Percentiles rank a stretch among this genome's conserved stretches.
These are phyloP conservation scores for Lagorchestes hirsutus DNA, from an alignment of 2,797 vertebrate species.

Conservation along the genomic window DNA sequence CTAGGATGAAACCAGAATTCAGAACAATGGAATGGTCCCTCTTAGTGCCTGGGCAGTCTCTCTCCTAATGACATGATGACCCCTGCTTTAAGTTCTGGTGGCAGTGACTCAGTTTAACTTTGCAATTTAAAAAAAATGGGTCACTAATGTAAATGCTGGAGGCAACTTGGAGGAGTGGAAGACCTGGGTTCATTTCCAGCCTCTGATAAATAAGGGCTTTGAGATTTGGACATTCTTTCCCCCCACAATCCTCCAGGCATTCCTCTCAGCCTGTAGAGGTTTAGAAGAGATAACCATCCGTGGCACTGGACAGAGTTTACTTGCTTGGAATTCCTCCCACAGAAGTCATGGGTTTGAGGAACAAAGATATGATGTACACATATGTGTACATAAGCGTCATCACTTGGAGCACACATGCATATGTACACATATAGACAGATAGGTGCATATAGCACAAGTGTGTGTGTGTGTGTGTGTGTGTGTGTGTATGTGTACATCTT, in stretches of 20 bases:
- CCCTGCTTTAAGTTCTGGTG: background rate
- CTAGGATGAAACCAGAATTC: slow-evolving; percentile 50
- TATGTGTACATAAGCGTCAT: no score
- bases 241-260: background rate
- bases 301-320: background rate
- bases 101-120: slow-evolving; percentile 25
- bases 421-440: no score
- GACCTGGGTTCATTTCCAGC: no score
- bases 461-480: background rate
- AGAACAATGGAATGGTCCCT: background rate
- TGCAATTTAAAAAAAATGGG: slow-evolving; percentile 14
- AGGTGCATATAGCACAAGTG: no score
- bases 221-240: background rate
- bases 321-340: background rate
- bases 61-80: slow-evolving; percentile 45
- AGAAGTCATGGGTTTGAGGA: background rate
- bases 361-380: background rate
- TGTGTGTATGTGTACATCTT: no score
- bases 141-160: background rate
- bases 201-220: background rate
- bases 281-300: background rate
- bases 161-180: slow-evolving; percentile 23
- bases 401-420: no score
- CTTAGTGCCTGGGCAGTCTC: slow-evolving; percentile 25
- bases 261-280: background rate